Base-by-base conservation (phyloP, 2,888 invertebrate species). In the Gortyna flavago region DNA sequence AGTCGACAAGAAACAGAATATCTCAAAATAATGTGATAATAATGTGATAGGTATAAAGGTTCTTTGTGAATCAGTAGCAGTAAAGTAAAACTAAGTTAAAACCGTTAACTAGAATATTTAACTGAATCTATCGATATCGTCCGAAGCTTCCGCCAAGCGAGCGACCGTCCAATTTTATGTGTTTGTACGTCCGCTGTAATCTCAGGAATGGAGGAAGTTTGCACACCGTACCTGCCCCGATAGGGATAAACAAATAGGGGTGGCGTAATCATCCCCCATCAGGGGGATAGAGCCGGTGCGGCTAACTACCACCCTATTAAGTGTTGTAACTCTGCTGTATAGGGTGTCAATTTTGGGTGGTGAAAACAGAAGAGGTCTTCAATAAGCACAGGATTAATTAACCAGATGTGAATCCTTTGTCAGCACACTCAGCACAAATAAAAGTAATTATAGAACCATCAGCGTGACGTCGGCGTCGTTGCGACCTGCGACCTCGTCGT, bases 191-290 rank as follows among this genome's bases (percentile, higher is more conserved):
- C 66, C 80, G 48, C 57, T 48, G 69, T 84, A 79, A 74, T 84
- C 80, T 71, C 44, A 64, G 59, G 51, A 79, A 82, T 41, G 68
- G 67, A 35, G 74, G 80, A 73, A 82, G 73, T 74, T 84, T 62
- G 51, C 65, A 21, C 72, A 61, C 61, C 67, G 57, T 61, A 79
- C 80, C 80, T 84, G 66, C 61, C 65, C 67, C 65, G 44, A 72
- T 54, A 69, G 68, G 62, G 59, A 59, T 79, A 74, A 83, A 79
- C 82, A 84, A 79, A 79, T 54, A 71, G 57, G 72, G 54, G 21
- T 57, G 41, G 51, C n/a, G 35, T 68, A 64, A 74, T 71, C 48
- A 59, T 73, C 67, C 41, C 25, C 67, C 54, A 54, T 64, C 44
- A 59, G 38, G 61, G 59, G 35, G 57, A 2, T 32, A 29, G 61